Base-by-base conservation (phyloP, 2,113 vertebrate genomes). In the Saccopteryx leptura region DNA sequence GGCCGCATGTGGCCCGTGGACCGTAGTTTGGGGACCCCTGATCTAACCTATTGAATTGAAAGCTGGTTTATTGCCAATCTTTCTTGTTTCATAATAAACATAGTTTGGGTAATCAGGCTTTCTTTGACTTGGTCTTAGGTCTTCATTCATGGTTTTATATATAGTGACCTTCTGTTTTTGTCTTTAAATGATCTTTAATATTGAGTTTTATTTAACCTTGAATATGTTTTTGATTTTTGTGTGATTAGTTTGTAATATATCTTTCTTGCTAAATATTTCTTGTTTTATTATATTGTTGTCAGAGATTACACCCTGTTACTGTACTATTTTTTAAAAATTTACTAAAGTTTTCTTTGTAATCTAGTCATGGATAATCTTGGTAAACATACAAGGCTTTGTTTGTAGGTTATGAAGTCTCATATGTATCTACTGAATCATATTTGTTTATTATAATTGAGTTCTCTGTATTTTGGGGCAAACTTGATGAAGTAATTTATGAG, bases 51-150 rank as follows among this genome's bases (percentile, higher is more conserved):
- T 10, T 39, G n/a, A 82, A 76, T 28, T 66, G 56, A 86, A 83
- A 86, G 14, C 39, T 81, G 69, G 69, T 66, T 85, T 84, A 15
- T 89, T 85, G 88, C 14, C 9, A 31, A 80, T 93, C 46, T 94
- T 83, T 60, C 74, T 74, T 63, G 60, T 75, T 76, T 52, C 26
- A 26, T 31, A 81, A 81, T 56, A 56, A 69, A 69, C 10, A 7
- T 63, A n/a, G 89, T 82, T 78, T 24, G 13, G 28, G 2, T 69
- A n/a, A 79, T 69, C 14, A 58, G 18, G 50, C 76, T 86, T 93
- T 65, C 65, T 84, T 54, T 79, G 23, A 88, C 26, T 54, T 90
- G 50, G 13, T n/a, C 7, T 76, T 87, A 63, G n/a, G 17, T 61
- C 5, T 26, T 78, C 14, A 71, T 65, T 7, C 17, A 9, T 18